A percentile compares a stretch with the other conserved stretches of the same genome.
Conservation (phyloP, 2,888 invertebrate species). For the Eristalinus aeneus region DNA sequence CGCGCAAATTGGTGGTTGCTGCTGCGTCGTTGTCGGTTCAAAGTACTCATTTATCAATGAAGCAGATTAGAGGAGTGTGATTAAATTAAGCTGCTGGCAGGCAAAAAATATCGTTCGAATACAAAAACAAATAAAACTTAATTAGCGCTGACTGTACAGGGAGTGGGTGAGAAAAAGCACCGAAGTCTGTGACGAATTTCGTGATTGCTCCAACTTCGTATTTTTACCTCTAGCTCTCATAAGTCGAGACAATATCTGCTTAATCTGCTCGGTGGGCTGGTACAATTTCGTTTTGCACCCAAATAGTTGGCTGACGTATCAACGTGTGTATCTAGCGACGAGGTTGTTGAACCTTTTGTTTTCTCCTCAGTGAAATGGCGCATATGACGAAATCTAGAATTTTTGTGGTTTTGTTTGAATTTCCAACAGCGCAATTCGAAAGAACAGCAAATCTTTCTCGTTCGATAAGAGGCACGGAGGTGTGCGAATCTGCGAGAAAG, state of each 20-base stretch:
- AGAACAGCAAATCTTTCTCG: not conserved
- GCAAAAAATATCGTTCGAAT: constrained; percentile 33
- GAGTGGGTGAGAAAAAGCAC: not conserved
- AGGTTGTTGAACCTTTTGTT: constrained; percentile 59
- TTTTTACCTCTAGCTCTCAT: constrained; percentile 10
- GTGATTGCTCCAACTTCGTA: constrained; percentile 17
- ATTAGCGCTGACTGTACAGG: constrained; percentile 34
- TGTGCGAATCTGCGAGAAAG: not conserved
- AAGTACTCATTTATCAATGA: constrained; percentile 56
- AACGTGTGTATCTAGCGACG: constrained; percentile 27
- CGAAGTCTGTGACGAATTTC: constrained; percentile 21
- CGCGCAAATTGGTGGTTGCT: not conserved
- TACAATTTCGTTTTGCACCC: not conserved
- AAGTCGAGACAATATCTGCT: not conserved
- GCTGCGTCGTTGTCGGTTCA: constrained; percentile 21
- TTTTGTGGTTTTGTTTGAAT: not conserved
- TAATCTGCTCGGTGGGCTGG: not conserved
- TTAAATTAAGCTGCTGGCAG: constrained; percentile 32
- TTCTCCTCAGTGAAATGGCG: constrained; percentile 6
- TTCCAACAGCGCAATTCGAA: constrained; percentile 47
- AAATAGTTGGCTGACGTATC: constrained; percentile 21
- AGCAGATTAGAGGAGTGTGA: constrained; percentile 49
- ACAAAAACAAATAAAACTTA: constrained; percentile 49
- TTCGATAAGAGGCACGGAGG: constrained; percentile 16
- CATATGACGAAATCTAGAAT: constrained; percentile 13